Base-by-base conservation (phyloP, 53 echinoderm and acorn worm genomes). In the Holothuria scabra region DNA sequence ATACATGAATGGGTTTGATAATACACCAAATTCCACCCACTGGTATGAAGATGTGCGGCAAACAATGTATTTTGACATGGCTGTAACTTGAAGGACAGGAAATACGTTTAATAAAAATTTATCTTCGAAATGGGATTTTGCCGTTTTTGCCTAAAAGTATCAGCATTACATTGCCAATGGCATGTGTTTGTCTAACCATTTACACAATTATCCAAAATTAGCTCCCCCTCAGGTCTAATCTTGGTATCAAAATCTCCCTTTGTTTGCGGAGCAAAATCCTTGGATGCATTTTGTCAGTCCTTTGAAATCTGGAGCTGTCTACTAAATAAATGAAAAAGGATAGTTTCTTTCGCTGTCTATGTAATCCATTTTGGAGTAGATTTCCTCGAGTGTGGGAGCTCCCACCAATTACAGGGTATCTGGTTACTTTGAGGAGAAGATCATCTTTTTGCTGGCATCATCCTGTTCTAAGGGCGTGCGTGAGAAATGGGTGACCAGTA, bases 101-200 rank as follows among this genome's bases (percentile, higher is more conserved):
- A 2, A 16, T 52, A 52, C 18, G 52, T 16, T 52, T 52, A 52
- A 52, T 16, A 0, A 52, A 9, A 52, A 14, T 16, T 18, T 16
- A 14, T 2, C 52, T 52, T 16, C 8, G 3, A 14, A 52, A 52
- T 52, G 18, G 52, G 18, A 16, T 52, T 52, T 18, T 72, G 20
- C 37, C 46, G 46, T 71, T 71, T 71, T 71, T 71, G 26, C 71
- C 41, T 72, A 72, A 48, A 72, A 72, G 48, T 72, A 72, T 72
- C 72, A 72, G 25, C 48, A 21, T 72, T 72, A 25, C 22, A 28
- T 23, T 32, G 67, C 72, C 72, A 44, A 2, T 44, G 46, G 72
- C 72, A 44, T 12, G n/a, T 72, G 72, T 72, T 72, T 41, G 44
- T 72, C 46, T 72, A 72, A 72, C 44, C 72, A 72, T 72, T 72